Evolutionary conservation across 2,113 vertebrate species (phyloP), one percentile per base, ranked within the genome.

Genomic region (Dermatemys mawii): DNA sequence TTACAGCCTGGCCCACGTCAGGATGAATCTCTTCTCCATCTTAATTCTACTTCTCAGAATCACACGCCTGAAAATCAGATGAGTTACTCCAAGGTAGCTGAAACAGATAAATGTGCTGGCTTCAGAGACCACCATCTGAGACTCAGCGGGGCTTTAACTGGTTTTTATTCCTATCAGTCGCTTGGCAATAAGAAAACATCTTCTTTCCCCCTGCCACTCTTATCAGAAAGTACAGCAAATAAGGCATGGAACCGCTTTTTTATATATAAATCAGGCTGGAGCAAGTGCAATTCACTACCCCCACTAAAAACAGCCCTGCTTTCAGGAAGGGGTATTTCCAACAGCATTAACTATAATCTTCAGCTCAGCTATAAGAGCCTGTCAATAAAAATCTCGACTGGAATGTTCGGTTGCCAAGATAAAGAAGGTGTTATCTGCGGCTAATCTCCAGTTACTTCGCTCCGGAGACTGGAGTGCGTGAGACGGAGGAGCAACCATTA

Each of bases 361-460:
- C 6, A 76, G 26, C 27, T 86, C 49, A 84, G 41, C 24, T 81
- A 41, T 48, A 29, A 93, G 83, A 91, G 27, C 2, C 5, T 35
- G 80, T 83, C 76, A 67, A 57, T 83, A 92, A 93, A 94, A 92
- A 63, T 32, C 32, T 81, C 91, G 78, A 53, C 32, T 96, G 70
- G 32, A 84, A 84, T 17, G 0, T 2, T 57, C 46, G 53, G 46
- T 19, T 26, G 48, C 46, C 50, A 88, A 79, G 46, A 92, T 50
- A 91, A 92, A 89, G 41, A 67, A 82, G 75, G 48, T 60, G 17
- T 35, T 95, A 88, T 87, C n/a, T 32, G 67, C 57, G 88, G 63
- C 32, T 88, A 50, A 93, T 67, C 41, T 75, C 50, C 82, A 81
- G n/a, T 90, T 84, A 83, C 48, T 85, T 0, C 1, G 1, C 27